Conservation (phyloP, 37 sponge, comb jelly and placozoan genomes). For the Oopsacas minuta region DNA sequence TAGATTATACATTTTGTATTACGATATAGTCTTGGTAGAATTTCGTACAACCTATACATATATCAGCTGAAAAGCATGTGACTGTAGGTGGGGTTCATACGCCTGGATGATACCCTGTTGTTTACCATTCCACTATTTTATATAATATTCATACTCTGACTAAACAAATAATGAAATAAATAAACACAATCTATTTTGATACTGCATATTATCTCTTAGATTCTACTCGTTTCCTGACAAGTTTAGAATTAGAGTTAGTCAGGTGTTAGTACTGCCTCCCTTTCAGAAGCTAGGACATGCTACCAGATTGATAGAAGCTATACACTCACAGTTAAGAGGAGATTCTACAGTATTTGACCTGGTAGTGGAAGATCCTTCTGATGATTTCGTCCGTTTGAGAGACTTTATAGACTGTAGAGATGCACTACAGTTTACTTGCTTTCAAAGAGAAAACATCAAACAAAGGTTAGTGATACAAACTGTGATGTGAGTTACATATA, state of each 20-base stretch:
- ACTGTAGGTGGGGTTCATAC: too few species aligned
- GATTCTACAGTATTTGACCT: not conserved
- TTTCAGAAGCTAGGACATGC: conserved; percentile 71
- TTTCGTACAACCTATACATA: too few species aligned
- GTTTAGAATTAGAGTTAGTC: conserved; percentile 69
- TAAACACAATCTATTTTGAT: too few species aligned
- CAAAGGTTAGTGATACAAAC: not conserved
- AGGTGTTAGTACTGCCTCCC: conserved; percentile 74
- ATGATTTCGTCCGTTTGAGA: conserved; percentile 53
- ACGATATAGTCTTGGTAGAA: too few species aligned
- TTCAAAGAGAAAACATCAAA: conserved; percentile 43
- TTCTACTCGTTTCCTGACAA: conserved; percentile 88
- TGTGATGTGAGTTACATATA: too few species aligned
- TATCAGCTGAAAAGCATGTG: too few species aligned
- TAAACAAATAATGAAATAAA: too few species aligned
- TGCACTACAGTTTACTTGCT: conserved; percentile 37
- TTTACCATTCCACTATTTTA: too few species aligned
- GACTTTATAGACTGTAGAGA: conserved; percentile 79
- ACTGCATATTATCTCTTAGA: too few species aligned
- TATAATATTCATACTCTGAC: too few species aligned
- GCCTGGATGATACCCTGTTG: too few species aligned
- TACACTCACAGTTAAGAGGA: not conserved
- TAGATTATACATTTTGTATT: too few species aligned
- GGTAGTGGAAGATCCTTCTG: conserved; percentile 88
- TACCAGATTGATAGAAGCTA: not conserved